Evolutionary conservation across 2,888 invertebrate genomes (phyloP), one percentile per base, ranked within the genome.

Genomic region (Meteorus colon): DNA sequence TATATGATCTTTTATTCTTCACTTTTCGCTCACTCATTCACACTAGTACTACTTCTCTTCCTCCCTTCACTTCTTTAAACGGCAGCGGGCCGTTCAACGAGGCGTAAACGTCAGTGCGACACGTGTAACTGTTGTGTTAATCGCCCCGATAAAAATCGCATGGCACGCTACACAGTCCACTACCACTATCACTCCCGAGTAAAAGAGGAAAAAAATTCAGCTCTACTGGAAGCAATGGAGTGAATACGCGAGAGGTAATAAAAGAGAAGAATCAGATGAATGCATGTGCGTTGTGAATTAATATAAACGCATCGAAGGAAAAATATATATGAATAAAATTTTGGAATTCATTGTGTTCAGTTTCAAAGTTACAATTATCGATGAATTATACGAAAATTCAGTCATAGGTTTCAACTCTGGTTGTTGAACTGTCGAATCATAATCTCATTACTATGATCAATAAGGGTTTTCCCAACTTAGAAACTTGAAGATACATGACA

Each of bases 71-170:
- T 76, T 68, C 77, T 78, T 75, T 80, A 78, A 80, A 79, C 82
- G 81, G 81, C 79, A 76, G 78, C 79, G 77, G 73, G 80, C 73
- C 81, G 84, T 81, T 84, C 83, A 86, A 86, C 86, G 84, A 86
- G 86, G 86, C 86, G 86, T 85, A 85, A 87, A 88, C 85, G 88
- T 83, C 85, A 83, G 82, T 84, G 85, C 85, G 85, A 87, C 84
- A 84, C 86, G 87, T 86, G 86, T 85, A 86, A 85, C 83, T 85
- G 84, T 86, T 86, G 86, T 88, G 89, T 89, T 89, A 89, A 89
- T 89, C 89, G 88, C 86, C 2, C 85, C 88, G 89, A 89, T 89
- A 89, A 89, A 89, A 89, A 89, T 89, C 89, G 86, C 88, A 74
- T 60, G 84, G 86, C 89, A 88, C 87, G 89, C 88, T 87, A 88